Evolutionary conservation across 1,140 invertebrate genomes (phyloP), one percentile per base, ranked within the genome.

Genomic region (Bactericera cockerelli): DNA sequence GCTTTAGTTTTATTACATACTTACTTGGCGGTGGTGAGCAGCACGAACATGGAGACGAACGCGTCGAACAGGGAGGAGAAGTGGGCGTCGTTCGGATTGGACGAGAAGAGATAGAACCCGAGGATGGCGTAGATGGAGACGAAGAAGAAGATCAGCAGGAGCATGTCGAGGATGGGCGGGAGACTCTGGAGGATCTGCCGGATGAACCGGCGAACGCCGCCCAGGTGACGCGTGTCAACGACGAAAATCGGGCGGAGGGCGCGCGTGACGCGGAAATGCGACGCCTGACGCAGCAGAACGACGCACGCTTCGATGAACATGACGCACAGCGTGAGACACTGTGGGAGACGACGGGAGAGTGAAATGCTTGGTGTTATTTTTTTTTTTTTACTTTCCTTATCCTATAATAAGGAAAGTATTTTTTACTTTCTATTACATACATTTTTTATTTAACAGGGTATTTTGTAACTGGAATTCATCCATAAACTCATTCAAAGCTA

Each of bases 1-100:
- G n/a, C n/a, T n/a, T n/a, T n/a, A n/a, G n/a, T n/a, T n/a, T n/a
- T n/a, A n/a, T n/a, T n/a, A n/a, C n/a, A n/a, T n/a, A n/a, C 82
- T 81, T 77, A 93, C 89, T 94, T 94, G 59, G 90, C 89, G 19
- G 90, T 93, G 0, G 91, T 94, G 0, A 93, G 75, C 19, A 94
- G 75, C 39, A 94, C 86, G 72, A 93, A 93, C 67, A 94, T 80
- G 67, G 83, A 92, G 62, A 93, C 83, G 72, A 93, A 93, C 62
- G 86, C 89, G 67, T 87, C 81, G 65, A 81, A 79, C 28, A 93
- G 74, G 1, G 86, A 85, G 53, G 72, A 72, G 68, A 92, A 93
- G 71, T 90, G 86, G 63, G 80, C 76, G 71, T 90, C 86, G 63
- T 80, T 78, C 28, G 81, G 75, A 66, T 84, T 78, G 62, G 73